Conservation (phyloP, 2,113 vertebrate genomes). For the Brachypteracias leptosomus region DNA sequence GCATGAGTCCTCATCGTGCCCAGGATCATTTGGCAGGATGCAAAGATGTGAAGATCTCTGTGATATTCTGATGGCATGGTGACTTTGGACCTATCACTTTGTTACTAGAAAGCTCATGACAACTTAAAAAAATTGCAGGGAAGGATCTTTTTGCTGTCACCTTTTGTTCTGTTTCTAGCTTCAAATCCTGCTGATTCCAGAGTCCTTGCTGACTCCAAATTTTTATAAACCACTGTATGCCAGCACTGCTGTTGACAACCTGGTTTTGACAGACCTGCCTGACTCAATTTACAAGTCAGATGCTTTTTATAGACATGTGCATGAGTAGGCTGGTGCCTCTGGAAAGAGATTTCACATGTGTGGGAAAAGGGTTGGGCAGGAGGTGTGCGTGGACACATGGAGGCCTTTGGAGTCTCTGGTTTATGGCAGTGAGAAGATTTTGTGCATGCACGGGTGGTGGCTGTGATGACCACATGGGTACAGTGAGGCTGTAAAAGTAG, state of each 20-base stretch:
- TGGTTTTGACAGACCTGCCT: background rate
- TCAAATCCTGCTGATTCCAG: background rate
- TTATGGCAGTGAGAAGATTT: background rate
- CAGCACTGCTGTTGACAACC: background rate
- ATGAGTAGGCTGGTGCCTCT: slow-evolving; percentile 16
- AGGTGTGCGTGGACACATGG: background rate
- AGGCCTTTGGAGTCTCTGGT: background rate
- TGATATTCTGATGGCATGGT: background rate
- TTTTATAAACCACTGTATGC: background rate
- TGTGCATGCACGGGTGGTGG: background rate
- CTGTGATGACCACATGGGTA: background rate
- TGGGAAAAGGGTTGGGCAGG: slow-evolving; percentile 6
- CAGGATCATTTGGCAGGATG: background rate
- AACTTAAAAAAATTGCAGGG: background rate
- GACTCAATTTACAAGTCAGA: slow-evolving; percentile 14
- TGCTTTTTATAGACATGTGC: slow-evolving; percentile 30
- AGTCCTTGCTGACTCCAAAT: slow-evolving; percentile 16
- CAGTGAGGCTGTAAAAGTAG: background rate
- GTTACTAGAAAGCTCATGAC: background rate
- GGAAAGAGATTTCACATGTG: slow-evolving; percentile 21
- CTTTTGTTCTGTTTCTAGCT: background rate
- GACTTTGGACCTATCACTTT: background rate
- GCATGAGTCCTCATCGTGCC: background rate
- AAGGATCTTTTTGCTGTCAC: background rate
- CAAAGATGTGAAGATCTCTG: background rate